Base-by-base conservation (phyloP, 1,140 invertebrate species). In the Saccostrea echinata region DNA sequence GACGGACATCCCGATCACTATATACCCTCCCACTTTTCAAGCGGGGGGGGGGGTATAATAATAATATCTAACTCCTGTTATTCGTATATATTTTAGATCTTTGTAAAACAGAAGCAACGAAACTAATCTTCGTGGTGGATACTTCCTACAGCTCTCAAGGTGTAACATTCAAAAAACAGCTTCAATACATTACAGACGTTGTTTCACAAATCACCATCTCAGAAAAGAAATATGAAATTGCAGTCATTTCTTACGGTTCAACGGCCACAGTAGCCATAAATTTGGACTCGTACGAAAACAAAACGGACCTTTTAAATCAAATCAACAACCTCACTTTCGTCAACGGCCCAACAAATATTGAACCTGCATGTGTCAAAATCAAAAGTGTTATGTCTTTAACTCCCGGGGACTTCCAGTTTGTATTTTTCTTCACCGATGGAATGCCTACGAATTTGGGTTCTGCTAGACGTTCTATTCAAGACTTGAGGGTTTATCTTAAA, bases 241-340 rank as follows among this genome's bases (percentile, higher is more conserved):
- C 82, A 3, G 82, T 84, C 51, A 55, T 84, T 53, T 53, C 82
- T 4, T 84, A 55, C 16, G 82, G 33, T 30, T n/a, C 43, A n/a
- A 30, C 0, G 82, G 43, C 43, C 53, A 51, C 18, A 6, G 12
- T 55, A 18, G 82, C 33, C 52, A 84, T 84, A 3, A 12, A 30
- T n/a, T 84, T 84, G 53, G 53, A 84, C 52, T 84, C 82, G 12
- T 53, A 84, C 27, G 8, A 1, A n/a, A 84, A 57, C n/a, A 84
- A 84, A 84, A 24, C 82, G 4, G 82, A 84, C 3, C 51, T 84
- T 13, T 52, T 84, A 3, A 16, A 35, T 8, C 24, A 84, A 84
- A 16, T 84, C n/a, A 35, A 6, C n/a, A 55, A 55, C 21, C n/a
- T 84, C 13, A 21, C 13, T 11, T 84, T 51, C 24, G 24, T 51